phyloP scores from a whole-genome alignment of 2,888 invertebrate species.

The Leptothorax acervorum region DNA sequence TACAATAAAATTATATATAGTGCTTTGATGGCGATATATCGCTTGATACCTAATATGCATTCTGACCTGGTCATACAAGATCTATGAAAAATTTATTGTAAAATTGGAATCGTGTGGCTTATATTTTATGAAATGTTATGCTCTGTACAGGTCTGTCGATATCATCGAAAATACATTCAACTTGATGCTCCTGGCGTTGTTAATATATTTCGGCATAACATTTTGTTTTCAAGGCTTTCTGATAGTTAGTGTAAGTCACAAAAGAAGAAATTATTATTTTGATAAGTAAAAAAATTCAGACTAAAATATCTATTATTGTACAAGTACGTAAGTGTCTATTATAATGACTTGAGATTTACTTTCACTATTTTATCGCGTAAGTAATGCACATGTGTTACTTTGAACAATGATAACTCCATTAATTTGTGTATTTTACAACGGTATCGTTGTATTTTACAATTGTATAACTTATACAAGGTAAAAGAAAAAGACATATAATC shows the following conservation, averaged over 20 bases:
- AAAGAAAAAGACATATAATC: background rate
- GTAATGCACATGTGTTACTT: background rate
- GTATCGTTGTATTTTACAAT: too few species aligned
- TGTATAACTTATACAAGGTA: background rate
- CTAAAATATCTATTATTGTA: background rate
- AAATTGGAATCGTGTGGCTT: background rate
- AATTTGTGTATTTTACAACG: background rate
- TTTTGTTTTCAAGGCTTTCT: conserved; percentile 76
- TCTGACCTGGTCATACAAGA: background rate
- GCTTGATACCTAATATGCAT: background rate
- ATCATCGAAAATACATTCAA: conserved; percentile 72
- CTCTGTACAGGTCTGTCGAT: conserved; percentile 58
- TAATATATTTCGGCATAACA: conserved; percentile 67
- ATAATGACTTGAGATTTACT: background rate
- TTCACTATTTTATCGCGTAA: background rate
- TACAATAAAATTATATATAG: background rate
- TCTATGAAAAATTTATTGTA: background rate
- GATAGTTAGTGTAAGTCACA: conserved; percentile 67
- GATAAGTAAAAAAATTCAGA: background rate
- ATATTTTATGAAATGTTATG: background rate
- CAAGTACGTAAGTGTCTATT: background rate
- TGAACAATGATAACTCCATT: background rate
- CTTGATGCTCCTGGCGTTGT: conserved; percentile 70
- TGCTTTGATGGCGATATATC: background rate
- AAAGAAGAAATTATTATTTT: background rate